Evolutionary conservation across 2,113 vertebrate genomes (phyloP).

Genomic region (Nycticebus coucang): DNA sequence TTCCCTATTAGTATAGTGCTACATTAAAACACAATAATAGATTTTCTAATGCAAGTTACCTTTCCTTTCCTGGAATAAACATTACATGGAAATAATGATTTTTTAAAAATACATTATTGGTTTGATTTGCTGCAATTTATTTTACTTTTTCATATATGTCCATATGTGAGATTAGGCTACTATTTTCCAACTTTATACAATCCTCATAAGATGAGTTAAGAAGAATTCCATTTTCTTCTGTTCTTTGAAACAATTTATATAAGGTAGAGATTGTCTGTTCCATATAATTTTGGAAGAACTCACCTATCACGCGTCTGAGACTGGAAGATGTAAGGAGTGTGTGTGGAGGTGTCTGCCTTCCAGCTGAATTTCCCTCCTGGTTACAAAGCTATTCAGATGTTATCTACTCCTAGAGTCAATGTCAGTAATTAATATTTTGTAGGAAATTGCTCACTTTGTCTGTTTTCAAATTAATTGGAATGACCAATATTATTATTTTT

Average conservation of each 20-base stretch:
- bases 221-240: background rate
- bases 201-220: background rate
- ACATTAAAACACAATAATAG: background rate
- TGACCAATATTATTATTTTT: background rate
- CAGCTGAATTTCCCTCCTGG: background rate
- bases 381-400: background rate
- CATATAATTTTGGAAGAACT: slow-evolving; percentile 10
- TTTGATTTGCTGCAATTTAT: background rate
- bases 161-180: background rate
- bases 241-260: background rate
- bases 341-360: background rate
- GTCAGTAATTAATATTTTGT: background rate
- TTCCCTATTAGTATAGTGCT: background rate
- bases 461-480: background rate
- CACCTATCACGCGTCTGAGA: background rate
- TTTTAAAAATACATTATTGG: background rate
- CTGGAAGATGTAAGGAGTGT: background rate
- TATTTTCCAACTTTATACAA: background rate
- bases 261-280: background rate
- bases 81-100: background rate
- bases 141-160: background rate
- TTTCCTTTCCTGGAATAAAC: background rate
- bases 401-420: background rate
- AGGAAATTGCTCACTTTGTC: background rate
- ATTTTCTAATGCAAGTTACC: background rate